Percentiles rank a stretch among this genome's conserved stretches.
These are phyloP conservation scores for Axea sp. DNA, from an alignment of 2,888 invertebrate species.

Conservation along the genomic window DNA sequence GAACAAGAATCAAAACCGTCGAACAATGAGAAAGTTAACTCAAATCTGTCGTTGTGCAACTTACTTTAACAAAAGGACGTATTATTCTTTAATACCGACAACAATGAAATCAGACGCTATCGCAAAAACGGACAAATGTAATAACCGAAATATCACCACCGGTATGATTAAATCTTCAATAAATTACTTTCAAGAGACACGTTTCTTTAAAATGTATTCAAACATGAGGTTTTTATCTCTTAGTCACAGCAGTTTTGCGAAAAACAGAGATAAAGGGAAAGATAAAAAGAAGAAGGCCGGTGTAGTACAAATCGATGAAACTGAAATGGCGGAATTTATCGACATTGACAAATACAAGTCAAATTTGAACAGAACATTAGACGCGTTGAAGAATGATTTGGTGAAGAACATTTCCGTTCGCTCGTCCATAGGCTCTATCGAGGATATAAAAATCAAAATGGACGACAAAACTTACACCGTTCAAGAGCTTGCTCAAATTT, in stretches of 20 bases:
- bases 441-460: constrained; percentile 86
- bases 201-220: too few species aligned
- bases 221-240: too few species aligned
- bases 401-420: constrained; percentile 89
- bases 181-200: too few species aligned
- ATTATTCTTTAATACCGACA: too few species aligned
- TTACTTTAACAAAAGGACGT: too few species aligned
- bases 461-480: constrained; percentile 90
- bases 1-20: too few species aligned
- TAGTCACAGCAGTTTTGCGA: constrained; percentile 14
- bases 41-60: too few species aligned
- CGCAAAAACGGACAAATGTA: too few species aligned
- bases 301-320: constrained; percentile 84
- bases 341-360: constrained; percentile 85
- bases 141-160: too few species aligned
- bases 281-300: constrained; percentile 78
- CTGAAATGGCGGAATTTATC: constrained; percentile 86
- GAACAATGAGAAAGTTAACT: too few species aligned
- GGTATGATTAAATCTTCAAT: too few species aligned
- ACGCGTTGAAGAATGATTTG: constrained; percentile 88
- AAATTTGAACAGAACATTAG: constrained; percentile 85
- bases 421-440: constrained; percentile 90
- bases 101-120: too few species aligned
- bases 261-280: constrained; percentile 43
- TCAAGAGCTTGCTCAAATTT: constrained; percentile 93